Percentiles rank a stretch among this genome's conserved stretches.
These are phyloP conservation scores for Channallabes apus DNA, from an alignment of 2,797 vertebrate species.

Conservation along the genomic window DNA sequence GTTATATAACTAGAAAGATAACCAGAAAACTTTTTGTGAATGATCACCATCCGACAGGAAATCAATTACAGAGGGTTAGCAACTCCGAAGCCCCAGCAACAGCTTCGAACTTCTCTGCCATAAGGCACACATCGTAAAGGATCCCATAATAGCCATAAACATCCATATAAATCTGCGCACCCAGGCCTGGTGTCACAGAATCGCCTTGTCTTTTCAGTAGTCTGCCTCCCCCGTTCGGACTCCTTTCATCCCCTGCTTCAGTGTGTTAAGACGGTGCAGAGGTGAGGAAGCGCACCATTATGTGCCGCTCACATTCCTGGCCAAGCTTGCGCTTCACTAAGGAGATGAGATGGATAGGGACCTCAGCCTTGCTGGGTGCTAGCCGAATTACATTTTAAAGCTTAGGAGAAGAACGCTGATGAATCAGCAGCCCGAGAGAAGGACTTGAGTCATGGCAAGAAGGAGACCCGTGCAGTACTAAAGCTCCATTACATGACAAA, in stretches of 20 bases:
- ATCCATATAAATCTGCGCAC: conserved; percentile 21
- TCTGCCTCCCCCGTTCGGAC: conserved; percentile 23
- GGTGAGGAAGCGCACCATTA: conserved; percentile 66
- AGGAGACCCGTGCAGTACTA: conserved; percentile 35
- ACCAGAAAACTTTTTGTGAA: not conserved
- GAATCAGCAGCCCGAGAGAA: conserved; percentile 56
- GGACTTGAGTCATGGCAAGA: conserved; percentile 47
- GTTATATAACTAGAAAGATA: not conserved
- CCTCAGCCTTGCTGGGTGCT: conserved; percentile 56
- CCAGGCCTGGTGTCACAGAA: not conserved
- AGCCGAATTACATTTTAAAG: conserved; percentile 62
- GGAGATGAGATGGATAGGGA: conserved; percentile 64
- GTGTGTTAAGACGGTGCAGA: conserved; percentile 53
- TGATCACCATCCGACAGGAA: not conserved
- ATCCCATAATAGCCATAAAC: conserved; percentile 24
- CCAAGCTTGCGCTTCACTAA: conserved; percentile 66
- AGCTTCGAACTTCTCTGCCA: conserved; percentile 1
- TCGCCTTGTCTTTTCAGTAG: conserved; percentile 1
- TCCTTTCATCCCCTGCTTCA: conserved; percentile 41
- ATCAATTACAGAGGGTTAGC: not conserved
- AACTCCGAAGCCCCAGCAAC: not conserved
- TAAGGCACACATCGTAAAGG: not conserved
- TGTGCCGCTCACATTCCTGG: conserved; percentile 71
- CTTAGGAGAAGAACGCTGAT: conserved; percentile 60
- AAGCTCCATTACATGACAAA: not conserved